Base-by-base conservation (phyloP, 1,140 invertebrate genomes). In the Plutomurus gul region DNA sequence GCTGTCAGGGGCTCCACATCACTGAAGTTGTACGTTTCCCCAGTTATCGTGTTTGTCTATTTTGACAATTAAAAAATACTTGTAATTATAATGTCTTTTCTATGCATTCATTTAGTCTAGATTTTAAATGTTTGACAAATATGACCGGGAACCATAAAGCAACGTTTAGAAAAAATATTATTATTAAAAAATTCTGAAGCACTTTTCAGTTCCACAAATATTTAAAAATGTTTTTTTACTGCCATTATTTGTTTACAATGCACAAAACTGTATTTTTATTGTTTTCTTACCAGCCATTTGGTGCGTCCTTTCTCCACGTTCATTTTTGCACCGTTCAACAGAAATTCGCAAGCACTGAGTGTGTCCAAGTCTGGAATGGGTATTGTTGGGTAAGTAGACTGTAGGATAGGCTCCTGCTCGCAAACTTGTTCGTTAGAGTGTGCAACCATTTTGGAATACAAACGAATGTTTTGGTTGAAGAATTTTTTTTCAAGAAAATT, bases 231-330 rank as follows among this genome's bases (percentile, higher is more conserved):
- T 25, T 71, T 13, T 49, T 13, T n/a, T 18, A 36, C 3, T n/a
- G n/a, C n/a, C n/a, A n/a, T n/a, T n/a, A n/a, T n/a, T n/a, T n/a
- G n/a, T n/a, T n/a, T n/a, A n/a, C n/a, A n/a, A n/a, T n/a, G n/a
- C n/a, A n/a, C n/a, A n/a, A n/a, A n/a, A n/a, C n/a, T n/a, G n/a
- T n/a, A n/a, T n/a, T n/a, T n/a, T n/a, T n/a, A n/a, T n/a, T n/a
- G n/a, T n/a, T 49, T 56, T 65, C 77, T 84, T 82, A 84, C 82
- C 72, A 84, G 39, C 82, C 82, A 84, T 22, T 79, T 81, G 3
- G 60, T 81, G 20, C 51, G 60, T 65, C 81, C 81, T 1, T 65
- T 36, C 16, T 76, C 22, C 0, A 73, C 49, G 25, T 84, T 78
- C 27, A 80, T 56, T 36, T 82, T 4, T 4, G 81, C 81, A 33